These are phyloP conservation scores for Kuschelorhynchus macadamiae DNA, from an alignment of 2,888 invertebrate genomes.

Conservation along the genomic window DNA sequence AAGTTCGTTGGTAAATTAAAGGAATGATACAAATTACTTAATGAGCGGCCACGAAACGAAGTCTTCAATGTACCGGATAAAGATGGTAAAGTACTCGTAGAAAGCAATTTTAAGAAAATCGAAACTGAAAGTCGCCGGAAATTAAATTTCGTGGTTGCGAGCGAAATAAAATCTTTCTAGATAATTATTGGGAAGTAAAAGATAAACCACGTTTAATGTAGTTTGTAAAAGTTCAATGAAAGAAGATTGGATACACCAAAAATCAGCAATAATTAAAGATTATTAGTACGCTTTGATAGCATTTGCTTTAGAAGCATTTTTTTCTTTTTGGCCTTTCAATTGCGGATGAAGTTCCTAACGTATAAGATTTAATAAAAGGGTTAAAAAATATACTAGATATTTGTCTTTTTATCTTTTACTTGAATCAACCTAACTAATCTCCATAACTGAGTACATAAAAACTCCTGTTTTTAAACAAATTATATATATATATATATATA, in stretches of 20 bases:
- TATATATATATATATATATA: too few relatives aligned
- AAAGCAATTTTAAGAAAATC: constrained; percentile 26
- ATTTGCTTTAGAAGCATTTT: constrained; percentile 22
- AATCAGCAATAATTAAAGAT: constrained; percentile 40
- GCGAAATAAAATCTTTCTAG: constrained; percentile 33
- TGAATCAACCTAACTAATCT: too few relatives aligned
- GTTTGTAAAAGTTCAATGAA: constrained; percentile 31
- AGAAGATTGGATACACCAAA: constrained; percentile 36
- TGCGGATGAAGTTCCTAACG: too few relatives aligned
- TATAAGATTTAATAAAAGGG: too few relatives aligned
- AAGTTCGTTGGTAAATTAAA: too few relatives aligned
- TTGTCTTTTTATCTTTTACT: too few relatives aligned
- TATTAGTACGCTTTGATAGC: constrained; percentile 31
- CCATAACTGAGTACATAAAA: too few relatives aligned
- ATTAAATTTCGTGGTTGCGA: constrained; percentile 31
- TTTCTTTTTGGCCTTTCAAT: constrained; percentile 18
- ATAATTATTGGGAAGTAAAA: constrained; percentile 33
- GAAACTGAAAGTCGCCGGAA: constrained; percentile 25
- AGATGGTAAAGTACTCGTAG: constrained; percentile 20
- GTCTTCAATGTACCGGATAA: constrained; percentile 18
- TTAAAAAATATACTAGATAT: too few relatives aligned
- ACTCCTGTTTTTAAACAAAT: too few relatives aligned
- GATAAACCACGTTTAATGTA: constrained; percentile 38
- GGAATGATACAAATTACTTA: constrained; percentile 11
- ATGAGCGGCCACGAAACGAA: constrained; percentile 9